Evolutionary conservation across 2,888 invertebrate species (phyloP).

Genomic region (Caenorhabditis macrosperma): DNA sequence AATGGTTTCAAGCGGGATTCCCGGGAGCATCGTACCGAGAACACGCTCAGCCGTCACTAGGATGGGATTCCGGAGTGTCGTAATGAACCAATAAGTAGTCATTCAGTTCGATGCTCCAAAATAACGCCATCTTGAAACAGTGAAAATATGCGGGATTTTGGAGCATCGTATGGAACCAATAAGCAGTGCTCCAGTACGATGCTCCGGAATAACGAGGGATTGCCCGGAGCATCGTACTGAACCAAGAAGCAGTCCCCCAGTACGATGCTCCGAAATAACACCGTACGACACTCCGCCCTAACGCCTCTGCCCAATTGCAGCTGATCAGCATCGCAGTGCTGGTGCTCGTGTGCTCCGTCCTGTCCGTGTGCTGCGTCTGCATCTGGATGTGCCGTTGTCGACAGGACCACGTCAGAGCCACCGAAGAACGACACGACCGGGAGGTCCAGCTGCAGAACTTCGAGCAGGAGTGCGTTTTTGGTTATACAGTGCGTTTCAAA

Average conservation of each 20-base stretch:
- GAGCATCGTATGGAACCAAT: too few relatives aligned
- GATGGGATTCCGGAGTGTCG: too few relatives aligned
- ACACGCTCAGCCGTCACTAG: too few relatives aligned
- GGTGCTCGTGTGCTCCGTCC: constrained; percentile 49
- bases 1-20: too few relatives aligned
- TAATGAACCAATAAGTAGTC: too few relatives aligned
- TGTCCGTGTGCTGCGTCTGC: constrained; percentile 52
- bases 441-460: constrained; percentile 59
- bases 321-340: constrained; percentile 57
- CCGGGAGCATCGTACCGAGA: too few relatives aligned
- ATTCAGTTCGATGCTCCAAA: neutral
- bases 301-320: constrained; percentile 32
- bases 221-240: too few relatives aligned
- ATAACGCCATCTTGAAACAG: neutral
- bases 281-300: too few relatives aligned
- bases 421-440: constrained; percentile 58
- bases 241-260: too few relatives aligned
- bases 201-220: neutral
- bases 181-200: neutral
- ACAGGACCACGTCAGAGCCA: constrained; percentile 55
- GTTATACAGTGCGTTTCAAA: too few relatives aligned
- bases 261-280: neutral
- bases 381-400: constrained; percentile 67
- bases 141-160: too few relatives aligned
- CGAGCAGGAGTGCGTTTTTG: constrained; percentile 35